Evolutionary conservation across 2,113 vertebrate genomes (phyloP), one percentile per base, ranked within the genome.

Genomic region (Dinomys branickii): DNA sequence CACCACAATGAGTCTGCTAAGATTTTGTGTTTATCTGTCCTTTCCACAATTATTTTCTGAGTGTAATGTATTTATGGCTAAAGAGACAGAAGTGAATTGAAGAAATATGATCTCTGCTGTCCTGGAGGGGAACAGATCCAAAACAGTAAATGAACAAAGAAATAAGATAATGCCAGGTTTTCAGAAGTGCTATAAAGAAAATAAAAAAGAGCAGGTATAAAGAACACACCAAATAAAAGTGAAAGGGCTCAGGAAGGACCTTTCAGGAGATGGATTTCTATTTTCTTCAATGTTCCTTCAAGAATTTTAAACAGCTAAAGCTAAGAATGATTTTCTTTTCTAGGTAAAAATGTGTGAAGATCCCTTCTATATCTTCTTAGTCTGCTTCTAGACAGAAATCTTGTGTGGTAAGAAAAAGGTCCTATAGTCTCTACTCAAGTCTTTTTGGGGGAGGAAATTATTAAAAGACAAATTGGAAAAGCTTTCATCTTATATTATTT

Each of bases 111-210:
- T n/a, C 26, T 20, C 44, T 82, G 13, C 0, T 59, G 41, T 88
- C 19, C 81, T 28, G 4, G 5, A 75, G 22, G 19, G n/a, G 13
- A 75, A 90, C 3, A 85, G 47, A 89, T 10, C 7, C 12, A 85
- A 92, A 65, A 56, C 11, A 56, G 28, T 71, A 91, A 63, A 78
- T 19, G 87, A 78, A 88, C 0, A 52, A 94, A 80, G 16, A 61
- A 71, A 85, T 7, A 82, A 67, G 54, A 67, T 44, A 75, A 89
- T 16, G 73, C 1, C 35, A 77, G 81, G 14, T 56, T 84, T 12
- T 85, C 85, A 93, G 38, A 94, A 94, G 33, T 47, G 26, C 78
- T 35, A 10, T 84, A 33, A 86, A 96, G 65, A 54, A 20, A 91
- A 91, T 5, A 93, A 13, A 3, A 3, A 73, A 84, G 3, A 22